Evolutionary conservation across 2,113 vertebrate species (phyloP), one percentile per base, ranked within the genome.

Genomic region (Psittacula cyanocephala): DNA sequence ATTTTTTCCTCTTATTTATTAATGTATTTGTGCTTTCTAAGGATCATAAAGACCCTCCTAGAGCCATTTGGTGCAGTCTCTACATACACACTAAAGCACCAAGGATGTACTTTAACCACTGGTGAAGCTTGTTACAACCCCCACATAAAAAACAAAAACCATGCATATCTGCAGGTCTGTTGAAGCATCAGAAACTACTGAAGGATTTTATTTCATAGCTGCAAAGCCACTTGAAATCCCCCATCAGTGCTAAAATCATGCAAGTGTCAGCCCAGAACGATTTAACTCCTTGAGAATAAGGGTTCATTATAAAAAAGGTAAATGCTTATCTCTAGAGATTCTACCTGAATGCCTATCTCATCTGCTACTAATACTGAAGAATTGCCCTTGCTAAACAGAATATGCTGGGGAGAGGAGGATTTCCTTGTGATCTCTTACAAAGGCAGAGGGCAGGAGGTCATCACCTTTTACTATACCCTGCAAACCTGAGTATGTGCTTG

Each of bases 131-230:
- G 69, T 86, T 88, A 89, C 69, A 82, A 79, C 77, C 59, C 75
- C 86, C 72, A 81, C 81, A 43, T 70, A 83, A 83, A 86, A 92
- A 74, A 8, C 78, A 43, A 92, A 64, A 90, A 63, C 68, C 96
- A 96, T 95, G 95, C 93, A 95, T 82, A 89, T 79, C 69, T 91
- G 57, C 89, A 94, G 69, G 46, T 79, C 91, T 78, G 75, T 93
- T 88, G 85, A 96, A 96, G 87, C 88, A 77, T 93, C 86, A 86
- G 89, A 94, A 90, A 72, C 53, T 91, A 89, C 0, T 65, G 71
- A 82, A 91, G 90, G 69, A 79, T 94, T 96, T 95, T 84, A 84
- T 72, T 91, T 85, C 67, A 67, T 49, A 89, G 88, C 81, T 88
- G 80, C 77, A 79, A 92, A 95, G 67, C 92, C 86, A 91, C 68